These are phyloP conservation scores for Dryoscopus gambensis DNA, from an alignment of 2,113 vertebrate species.

Conservation along the genomic window DNA sequence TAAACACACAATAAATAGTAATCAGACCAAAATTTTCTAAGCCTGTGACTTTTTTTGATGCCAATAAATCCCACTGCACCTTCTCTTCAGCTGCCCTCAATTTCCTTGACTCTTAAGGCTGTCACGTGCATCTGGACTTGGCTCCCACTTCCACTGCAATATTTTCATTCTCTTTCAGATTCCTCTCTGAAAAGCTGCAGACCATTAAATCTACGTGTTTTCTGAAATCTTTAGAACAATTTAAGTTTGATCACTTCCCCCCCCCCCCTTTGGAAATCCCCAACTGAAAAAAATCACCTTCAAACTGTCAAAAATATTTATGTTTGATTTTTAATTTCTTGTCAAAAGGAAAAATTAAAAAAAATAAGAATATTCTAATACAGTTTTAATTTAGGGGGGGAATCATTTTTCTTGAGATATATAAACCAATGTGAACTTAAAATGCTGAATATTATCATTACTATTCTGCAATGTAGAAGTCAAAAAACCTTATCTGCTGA, in stretches of 20 bases:
- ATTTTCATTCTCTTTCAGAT: background rate
- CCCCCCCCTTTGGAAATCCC: background rate
- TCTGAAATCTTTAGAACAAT: background rate
- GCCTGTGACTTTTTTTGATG: background rate
- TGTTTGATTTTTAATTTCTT: background rate
- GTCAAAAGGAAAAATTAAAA: background rate
- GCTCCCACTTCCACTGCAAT: background rate
- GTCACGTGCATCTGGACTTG: background rate
- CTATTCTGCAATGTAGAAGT: background rate
- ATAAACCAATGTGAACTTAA: background rate
- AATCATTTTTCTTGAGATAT: background rate
- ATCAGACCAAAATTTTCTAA: background rate
- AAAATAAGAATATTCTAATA: background rate
- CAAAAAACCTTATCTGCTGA: background rate
- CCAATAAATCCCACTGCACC: conserved; percentile 46
- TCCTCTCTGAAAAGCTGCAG: background rate
- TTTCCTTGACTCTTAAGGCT: conserved; percentile 40
- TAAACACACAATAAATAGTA: conserved; percentile 53
- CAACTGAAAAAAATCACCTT: background rate
- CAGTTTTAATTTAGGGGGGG: background rate
- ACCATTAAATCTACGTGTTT: background rate
- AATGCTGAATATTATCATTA: background rate
- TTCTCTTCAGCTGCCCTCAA: conserved; percentile 48
- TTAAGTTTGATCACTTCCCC: background rate
- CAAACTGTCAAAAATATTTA: background rate